These are phyloP conservation scores for Cariama cristata DNA, from an alignment of 2,113 vertebrate species.

Conservation along the genomic window DNA sequence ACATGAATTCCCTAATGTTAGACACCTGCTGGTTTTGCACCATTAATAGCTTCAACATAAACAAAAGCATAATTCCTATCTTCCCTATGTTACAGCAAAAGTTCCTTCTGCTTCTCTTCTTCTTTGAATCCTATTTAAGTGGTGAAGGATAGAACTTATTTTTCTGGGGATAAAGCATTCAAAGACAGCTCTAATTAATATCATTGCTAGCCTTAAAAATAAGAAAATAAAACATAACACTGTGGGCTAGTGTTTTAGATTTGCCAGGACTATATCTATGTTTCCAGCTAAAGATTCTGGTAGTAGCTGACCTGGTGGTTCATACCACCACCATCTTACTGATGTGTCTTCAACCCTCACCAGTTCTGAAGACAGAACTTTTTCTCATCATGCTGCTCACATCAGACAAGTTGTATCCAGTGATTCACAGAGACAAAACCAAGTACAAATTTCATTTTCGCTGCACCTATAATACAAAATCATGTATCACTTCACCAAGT, in stretches of 20 bases:
- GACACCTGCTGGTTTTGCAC: background rate
- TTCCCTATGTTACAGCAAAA: background rate
- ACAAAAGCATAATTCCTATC: background rate
- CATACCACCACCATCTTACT: background rate
- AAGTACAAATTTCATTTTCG: background rate
- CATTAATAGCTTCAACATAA: background rate
- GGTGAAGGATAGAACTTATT: background rate
- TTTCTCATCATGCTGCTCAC: background rate
- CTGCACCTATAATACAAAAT: background rate
- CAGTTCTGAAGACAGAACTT: background rate
- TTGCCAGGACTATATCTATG: background rate
- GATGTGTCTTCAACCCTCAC: background rate
- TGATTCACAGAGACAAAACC: background rate
- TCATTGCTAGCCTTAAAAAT: background rate
- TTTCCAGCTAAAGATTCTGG: background rate
- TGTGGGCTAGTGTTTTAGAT: background rate
- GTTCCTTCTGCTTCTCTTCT: background rate
- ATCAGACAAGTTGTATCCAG: background rate
- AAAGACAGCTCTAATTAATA: background rate
- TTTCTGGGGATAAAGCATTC: background rate
- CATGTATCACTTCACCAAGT: background rate
- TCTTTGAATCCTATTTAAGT: background rate
- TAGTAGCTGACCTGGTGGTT: background rate
- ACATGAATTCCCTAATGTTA: background rate
- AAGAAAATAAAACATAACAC: background rate